These are phyloP conservation scores for Zaprionus africanus DNA, from an alignment of 1,140 invertebrate genomes.

Conservation along the genomic window DNA sequence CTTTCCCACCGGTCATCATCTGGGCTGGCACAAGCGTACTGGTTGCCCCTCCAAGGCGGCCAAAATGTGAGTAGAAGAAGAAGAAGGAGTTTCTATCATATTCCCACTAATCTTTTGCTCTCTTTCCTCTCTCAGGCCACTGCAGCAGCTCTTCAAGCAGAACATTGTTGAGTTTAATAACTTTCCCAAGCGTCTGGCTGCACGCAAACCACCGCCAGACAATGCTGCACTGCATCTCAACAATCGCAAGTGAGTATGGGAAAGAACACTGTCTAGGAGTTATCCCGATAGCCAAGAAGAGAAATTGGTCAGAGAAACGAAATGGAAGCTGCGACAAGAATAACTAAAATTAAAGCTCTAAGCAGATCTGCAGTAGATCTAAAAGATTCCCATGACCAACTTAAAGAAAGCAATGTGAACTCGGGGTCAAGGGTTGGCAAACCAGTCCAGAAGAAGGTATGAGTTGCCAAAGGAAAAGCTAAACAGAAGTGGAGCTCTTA, in stretches of 20 bases:
- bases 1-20: conserved; percentile 81
- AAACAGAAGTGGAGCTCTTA: too few relatives aligned
- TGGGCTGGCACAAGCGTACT: conserved; percentile 83
- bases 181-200: conserved; percentile 71
- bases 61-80: conserved; percentile 66
- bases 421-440: too few relatives aligned
- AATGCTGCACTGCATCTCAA: conserved; percentile 69
- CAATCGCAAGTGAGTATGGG: conserved; percentile 73
- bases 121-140: conserved; percentile 53
- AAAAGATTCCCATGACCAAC: too few relatives aligned
- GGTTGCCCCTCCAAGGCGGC: conserved; percentile 79
- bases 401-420: too few relatives aligned
- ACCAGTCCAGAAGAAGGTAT: too few relatives aligned
- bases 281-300: too few relatives aligned
- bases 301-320: too few relatives aligned
- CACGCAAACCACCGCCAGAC: conserved; percentile 64
- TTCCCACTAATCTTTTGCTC: neutral
- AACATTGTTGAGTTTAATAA: conserved; percentile 83
- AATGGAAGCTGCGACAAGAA: too few relatives aligned
- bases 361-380: too few relatives aligned
- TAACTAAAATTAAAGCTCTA: too few relatives aligned
- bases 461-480: too few relatives aligned
- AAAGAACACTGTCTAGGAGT: too few relatives aligned
- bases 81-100: neutral
- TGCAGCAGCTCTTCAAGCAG: conserved; percentile 82